A percentile compares a stretch with the other conserved stretches of the same genome.
Conservation (phyloP, 2,797 vertebrate species). For the Sternarchorhynchus goeldii region DNA sequence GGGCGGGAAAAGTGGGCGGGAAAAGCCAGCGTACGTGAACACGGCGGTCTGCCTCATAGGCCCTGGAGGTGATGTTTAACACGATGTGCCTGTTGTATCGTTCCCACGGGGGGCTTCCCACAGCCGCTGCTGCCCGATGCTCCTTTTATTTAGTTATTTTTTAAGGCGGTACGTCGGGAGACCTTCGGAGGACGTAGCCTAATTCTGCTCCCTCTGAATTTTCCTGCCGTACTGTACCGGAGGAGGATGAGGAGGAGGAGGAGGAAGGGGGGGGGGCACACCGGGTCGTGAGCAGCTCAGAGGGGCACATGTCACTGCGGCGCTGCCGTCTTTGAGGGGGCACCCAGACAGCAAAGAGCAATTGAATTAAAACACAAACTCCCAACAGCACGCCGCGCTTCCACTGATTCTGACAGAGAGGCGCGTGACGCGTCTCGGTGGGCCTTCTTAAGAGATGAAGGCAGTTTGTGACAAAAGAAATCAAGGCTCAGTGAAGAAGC, state of each 20-base stretch:
- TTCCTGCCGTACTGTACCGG: not conserved
- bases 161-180: slow-evolving; percentile 7
- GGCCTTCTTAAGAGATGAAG: slow-evolving; percentile 60
- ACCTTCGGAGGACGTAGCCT: not conserved
- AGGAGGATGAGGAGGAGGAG: no score
- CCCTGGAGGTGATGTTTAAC: slow-evolving; percentile 39
- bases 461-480: slow-evolving; percentile 57
- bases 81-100: slow-evolving; percentile 25
- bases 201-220: slow-evolving; percentile 1
- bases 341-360: slow-evolving; percentile 56
- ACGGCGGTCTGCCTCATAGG: slow-evolving; percentile 38
- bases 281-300: slow-evolving; percentile 20
- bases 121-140: not conserved
- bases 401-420: slow-evolving; percentile 55
- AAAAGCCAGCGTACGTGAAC: slow-evolving; percentile 39
- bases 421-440: slow-evolving; percentile 49
- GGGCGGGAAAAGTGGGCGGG: slow-evolving; percentile 25
- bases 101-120: slow-evolving; percentile 8
- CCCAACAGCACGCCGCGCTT: slow-evolving; percentile 48
- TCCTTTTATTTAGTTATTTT: not conserved
- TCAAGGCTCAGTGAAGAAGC: slow-evolving; percentile 44
- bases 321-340: slow-evolving; percentile 41
- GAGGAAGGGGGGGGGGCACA: not conserved
- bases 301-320: slow-evolving; percentile 44
- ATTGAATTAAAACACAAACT: slow-evolving; percentile 58